Conservation (phyloP, 2,797 vertebrate genomes). For the Propithecus perrieri region DNA sequence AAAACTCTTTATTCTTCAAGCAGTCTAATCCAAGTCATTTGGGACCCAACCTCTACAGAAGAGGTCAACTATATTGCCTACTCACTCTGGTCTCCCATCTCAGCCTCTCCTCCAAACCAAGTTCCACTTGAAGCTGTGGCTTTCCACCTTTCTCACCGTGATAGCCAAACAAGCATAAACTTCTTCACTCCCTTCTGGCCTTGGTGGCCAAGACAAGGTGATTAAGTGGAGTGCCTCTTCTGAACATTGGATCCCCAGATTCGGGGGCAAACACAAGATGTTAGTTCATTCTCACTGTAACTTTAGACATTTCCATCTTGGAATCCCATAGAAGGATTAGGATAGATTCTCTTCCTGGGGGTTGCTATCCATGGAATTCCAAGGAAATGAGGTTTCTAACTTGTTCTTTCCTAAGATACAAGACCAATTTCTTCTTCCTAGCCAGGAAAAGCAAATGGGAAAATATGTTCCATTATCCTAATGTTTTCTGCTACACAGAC, state of each 20-base stretch:
- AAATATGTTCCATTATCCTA: not conserved
- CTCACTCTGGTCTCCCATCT: not conserved
- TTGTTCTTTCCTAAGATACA: not conserved
- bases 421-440: not conserved
- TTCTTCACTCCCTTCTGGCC: not conserved
- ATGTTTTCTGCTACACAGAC: not conserved
- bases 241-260: not conserved
- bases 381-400: not conserved
- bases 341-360: not conserved
- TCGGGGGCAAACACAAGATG: not conserved
- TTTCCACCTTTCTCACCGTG: not conserved
- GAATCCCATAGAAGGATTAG: not conserved
- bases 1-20: constrained; percentile 8
- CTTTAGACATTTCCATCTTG: not conserved
- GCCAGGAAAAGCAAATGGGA: not conserved
- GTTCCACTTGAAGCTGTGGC: not conserved
- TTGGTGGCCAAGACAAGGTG: not conserved
- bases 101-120: not conserved
- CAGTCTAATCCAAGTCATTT: not conserved
- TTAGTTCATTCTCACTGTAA: not conserved
- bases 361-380: not conserved
- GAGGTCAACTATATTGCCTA: not conserved
- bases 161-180: not conserved
- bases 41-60: not conserved
- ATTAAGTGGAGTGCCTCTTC: not conserved